Evolutionary conservation across 2,113 vertebrate species (phyloP), one percentile per base, ranked within the genome.

Genomic region (Corythornis madagascariensis): DNA sequence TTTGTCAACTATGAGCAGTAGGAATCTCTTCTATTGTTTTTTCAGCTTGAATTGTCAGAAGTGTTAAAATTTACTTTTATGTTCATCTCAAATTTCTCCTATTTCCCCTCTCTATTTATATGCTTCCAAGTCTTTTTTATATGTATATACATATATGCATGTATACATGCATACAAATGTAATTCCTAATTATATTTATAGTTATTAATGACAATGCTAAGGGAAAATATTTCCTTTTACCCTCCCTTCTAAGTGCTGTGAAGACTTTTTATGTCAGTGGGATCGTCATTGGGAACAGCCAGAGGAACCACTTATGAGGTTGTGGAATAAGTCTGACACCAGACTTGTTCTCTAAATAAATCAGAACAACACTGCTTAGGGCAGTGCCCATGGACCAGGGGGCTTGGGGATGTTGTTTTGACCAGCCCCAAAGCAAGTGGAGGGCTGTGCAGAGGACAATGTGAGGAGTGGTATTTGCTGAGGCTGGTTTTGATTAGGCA

Each of bases 31-130:
- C 55, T 74, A 20, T 77, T 93, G 69, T 86, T 96, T 96, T 92
- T 89, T 77, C 86, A 95, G 86, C 83, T 97, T 87, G 50, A 87
- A 69, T 71, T 90, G 57, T 79, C 61, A 33, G 83, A 93, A 93
- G 45, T 55, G 86, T 79, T 52, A 52, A 72, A 70, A 78, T 28
- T 91, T 40, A 59, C 60, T 82, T 65, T 55, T n/a, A 73, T 89
- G 38, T 71, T 18, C 31, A 56, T 90, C 71, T 95, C 69, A 50
- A 21, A 78, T 92, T n/a, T 95, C 79, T 94, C 48, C 28, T 77
- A 47, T 84, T 3, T 3, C 7, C 5, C 29, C 38, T 45, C 18
- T 73, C 17, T 84, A 29, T 10, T 26, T 42, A 4, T 26, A 25
- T 16, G 29, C 11, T 66, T 4, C 4, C 1, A 28, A 33, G 24